Evolutionary conservation across 2,888 invertebrate genomes (phyloP).

Genomic region (Drosophila sordidula): DNA sequence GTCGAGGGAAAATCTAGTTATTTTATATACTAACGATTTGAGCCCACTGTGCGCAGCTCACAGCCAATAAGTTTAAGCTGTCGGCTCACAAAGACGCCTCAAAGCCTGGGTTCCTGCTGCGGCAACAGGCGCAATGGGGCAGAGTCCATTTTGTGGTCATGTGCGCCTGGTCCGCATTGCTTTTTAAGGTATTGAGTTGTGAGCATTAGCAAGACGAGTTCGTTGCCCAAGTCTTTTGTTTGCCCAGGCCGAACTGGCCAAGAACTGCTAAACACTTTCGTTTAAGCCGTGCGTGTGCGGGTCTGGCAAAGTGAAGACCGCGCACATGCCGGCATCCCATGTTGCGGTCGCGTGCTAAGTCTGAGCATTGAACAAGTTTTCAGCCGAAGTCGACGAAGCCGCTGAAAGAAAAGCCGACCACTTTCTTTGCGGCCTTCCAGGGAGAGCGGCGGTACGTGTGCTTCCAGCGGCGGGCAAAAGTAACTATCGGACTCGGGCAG

Average conservation of each 20-base stretch:
- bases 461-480: conserved; percentile 54
- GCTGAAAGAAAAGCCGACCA: conserved; percentile 66
- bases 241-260: conserved; percentile 26
- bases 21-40: neutral
- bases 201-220: conserved; percentile 60
- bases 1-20: no score
- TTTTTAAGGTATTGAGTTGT: conserved; percentile 75
- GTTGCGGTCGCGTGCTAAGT: conserved; percentile 68
- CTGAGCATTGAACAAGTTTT: conserved; percentile 32
- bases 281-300: conserved; percentile 41
- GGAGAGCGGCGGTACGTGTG: conserved; percentile 34
- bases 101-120: conserved; percentile 41
- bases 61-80: conserved; percentile 1
- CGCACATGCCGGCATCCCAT: conserved; percentile 43
- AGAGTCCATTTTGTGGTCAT: conserved; percentile 38
- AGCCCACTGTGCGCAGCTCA: conserved; percentile 6
- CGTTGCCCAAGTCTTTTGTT: conserved; percentile 76
- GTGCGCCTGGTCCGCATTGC: conserved; percentile 72
- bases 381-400: conserved; percentile 24
- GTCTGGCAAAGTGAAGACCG: conserved; percentile 20
- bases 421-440: conserved; percentile 74
- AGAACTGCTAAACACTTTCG: conserved; percentile 74
- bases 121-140: conserved; percentile 43
- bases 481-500: conserved; percentile 25
- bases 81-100: conserved; percentile 7